A percentile compares a stretch with the other conserved stretches of the same genome.
These are phyloP conservation scores for Drosophila buzzatii DNA, from an alignment of 2,888 invertebrate species.

Conservation along the genomic window DNA sequence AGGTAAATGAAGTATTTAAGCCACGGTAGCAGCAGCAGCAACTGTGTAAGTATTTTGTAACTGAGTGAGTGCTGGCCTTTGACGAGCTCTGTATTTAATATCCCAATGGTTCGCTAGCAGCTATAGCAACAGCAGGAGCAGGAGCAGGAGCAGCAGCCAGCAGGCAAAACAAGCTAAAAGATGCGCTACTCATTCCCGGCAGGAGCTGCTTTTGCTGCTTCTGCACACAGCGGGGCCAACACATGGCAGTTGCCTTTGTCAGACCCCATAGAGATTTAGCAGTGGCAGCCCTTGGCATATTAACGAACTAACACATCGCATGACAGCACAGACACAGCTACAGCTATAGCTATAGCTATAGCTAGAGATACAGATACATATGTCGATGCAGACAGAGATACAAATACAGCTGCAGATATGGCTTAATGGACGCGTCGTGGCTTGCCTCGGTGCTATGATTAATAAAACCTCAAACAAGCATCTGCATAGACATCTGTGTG, in stretches of 20 bases:
- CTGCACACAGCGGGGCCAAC: conserved; percentile 26
- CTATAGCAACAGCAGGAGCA: conserved; percentile 9
- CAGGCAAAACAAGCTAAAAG: conserved; percentile 27
- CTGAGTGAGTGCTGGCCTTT: conserved; percentile 25
- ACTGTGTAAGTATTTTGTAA: conserved; percentile 9
- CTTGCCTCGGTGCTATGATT: conserved; percentile 56
- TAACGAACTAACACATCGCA: conserved; percentile 63
- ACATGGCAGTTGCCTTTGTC: conserved; percentile 46
- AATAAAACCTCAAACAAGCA: conserved; percentile 65
- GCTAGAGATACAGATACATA: conserved; percentile 4
- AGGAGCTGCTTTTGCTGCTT: conserved; percentile 4
- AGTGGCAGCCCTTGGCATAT: conserved; percentile 58
- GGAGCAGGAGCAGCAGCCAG: conserved; percentile 16
- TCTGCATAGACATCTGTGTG: conserved; percentile 40
- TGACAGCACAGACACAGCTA: conserved; percentile 26
- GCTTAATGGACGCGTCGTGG: conserved; percentile 44
- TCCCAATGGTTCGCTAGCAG: conserved; percentile 43
- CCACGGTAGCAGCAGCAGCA: conserved; percentile 1
- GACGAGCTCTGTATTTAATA: conserved; percentile 53
- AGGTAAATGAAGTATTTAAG: conserved; percentile 3
- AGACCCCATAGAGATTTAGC: conserved; percentile 52
- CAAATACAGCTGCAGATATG: conserved; percentile 16
- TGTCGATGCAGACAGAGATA: conserved; percentile 16
- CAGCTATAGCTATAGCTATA: background rate
- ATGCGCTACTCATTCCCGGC: conserved; percentile 24